phyloP scores from a whole-genome alignment of 2,797 vertebrate genomes.

The Simalia tracyae region DNA sequence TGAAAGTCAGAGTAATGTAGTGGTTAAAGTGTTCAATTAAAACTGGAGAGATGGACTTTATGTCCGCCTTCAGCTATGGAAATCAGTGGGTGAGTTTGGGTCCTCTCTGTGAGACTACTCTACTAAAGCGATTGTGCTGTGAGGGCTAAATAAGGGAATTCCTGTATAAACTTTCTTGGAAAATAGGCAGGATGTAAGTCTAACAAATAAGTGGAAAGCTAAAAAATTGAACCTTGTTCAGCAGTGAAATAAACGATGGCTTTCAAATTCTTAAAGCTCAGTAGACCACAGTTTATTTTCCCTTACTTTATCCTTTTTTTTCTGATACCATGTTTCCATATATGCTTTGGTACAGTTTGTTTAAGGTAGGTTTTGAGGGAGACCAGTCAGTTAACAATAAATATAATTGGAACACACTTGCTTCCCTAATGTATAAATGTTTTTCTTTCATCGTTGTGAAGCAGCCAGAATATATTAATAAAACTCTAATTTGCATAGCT shows the following conservation, averaged over 20 bases:
- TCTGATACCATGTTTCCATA: not conserved
- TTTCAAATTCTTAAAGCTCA: not conserved
- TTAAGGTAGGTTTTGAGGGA: not conserved
- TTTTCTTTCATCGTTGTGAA: not conserved
- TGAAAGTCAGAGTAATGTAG: not conserved
- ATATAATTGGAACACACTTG: not conserved
- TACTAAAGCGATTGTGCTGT: not conserved
- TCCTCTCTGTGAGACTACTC: not conserved
- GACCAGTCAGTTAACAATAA: not conserved
- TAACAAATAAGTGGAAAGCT: not conserved
- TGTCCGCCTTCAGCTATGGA: not conserved
- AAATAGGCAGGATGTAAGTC: not conserved
- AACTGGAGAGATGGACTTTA: not conserved
- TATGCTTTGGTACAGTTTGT: not conserved
- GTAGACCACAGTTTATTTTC: not conserved
- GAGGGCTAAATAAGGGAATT: not conserved
- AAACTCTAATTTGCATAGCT: not conserved
- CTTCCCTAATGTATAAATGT: not conserved
- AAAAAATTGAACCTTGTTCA: not conserved
- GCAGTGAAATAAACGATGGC: not conserved
- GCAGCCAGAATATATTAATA: not conserved
- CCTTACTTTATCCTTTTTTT: not conserved
- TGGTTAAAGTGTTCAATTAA: not conserved
- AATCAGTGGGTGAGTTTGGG: not conserved
- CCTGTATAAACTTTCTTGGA: not conserved